These are phyloP conservation scores for Rhodinocichla rosea DNA, from an alignment of 2,113 vertebrate species.

Conservation along the genomic window DNA sequence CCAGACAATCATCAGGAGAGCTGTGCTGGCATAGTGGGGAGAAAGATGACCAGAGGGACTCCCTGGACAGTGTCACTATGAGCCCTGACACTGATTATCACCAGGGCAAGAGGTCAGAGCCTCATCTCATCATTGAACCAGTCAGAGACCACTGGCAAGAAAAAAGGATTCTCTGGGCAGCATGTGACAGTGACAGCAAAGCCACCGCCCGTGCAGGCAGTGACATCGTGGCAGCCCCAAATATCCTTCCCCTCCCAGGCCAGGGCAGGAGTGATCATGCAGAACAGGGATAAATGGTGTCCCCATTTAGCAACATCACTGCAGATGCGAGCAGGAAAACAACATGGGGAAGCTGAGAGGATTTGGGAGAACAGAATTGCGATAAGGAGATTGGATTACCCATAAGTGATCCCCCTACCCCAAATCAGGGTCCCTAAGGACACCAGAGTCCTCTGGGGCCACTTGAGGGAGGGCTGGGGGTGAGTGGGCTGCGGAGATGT, in stretches of 20 bases:
- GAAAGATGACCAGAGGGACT: background rate
- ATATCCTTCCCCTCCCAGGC: background rate
- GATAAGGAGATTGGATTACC: background rate
- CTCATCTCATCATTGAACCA: background rate
- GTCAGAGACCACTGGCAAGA: background rate
- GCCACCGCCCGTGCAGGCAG: background rate
- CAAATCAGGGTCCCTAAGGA: background rate
- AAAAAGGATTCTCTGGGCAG: background rate
- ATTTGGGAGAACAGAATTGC: background rate
- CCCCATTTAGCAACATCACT: background rate
- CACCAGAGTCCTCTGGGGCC: background rate
- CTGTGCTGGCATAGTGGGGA: background rate
- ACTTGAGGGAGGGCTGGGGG: accelerated
- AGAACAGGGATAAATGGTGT: background rate
- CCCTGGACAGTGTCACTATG: background rate
- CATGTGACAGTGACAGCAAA: no score
- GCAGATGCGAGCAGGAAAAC: background rate
- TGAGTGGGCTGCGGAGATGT: accelerated
- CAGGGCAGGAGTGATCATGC: background rate
- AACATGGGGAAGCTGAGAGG: background rate
- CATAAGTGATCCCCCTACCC: background rate
- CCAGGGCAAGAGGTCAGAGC: background rate
- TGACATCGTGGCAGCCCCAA: background rate
- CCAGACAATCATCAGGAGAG: background rate
- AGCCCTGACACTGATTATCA: accelerated